phyloP scores from a whole-genome alignment of 2,797 vertebrate genomes.

The Gymnopithys bicolor region DNA sequence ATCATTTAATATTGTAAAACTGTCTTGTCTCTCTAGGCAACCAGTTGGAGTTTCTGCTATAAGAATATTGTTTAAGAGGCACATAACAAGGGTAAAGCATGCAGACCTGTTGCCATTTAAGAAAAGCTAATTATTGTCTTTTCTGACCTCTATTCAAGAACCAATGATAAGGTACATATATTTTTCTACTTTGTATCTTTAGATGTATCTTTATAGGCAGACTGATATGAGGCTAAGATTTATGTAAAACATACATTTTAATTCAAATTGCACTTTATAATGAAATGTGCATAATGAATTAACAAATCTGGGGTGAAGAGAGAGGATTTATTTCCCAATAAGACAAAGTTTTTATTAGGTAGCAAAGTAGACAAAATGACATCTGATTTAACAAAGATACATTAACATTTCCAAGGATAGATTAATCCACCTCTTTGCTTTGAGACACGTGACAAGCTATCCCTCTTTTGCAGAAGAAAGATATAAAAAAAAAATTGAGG shows the following conservation, averaged over 20 bases:
- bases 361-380: not conserved
- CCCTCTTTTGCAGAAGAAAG: not conserved
- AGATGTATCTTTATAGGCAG: not conserved
- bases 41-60: not conserved
- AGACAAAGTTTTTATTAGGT: not conserved
- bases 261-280: not conserved
- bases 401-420: not conserved
- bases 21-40: not conserved
- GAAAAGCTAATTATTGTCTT: not conserved
- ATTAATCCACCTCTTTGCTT: not conserved
- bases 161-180: not conserved
- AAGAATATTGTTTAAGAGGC: not conserved
- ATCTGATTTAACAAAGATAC: not conserved
- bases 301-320: not conserved
- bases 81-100: not conserved
- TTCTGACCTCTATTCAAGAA: not conserved
- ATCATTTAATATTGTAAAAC: not conserved
- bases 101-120: not conserved
- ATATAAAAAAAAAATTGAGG: not conserved
- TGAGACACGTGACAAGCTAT: not conserved
- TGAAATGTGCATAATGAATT: not conserved
- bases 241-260: not conserved
- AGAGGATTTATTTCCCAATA: not conserved
- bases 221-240: not conserved
- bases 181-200: not conserved